phyloP scores from a whole-genome alignment of 1,140 invertebrate genomes.

The Papilio machaon region DNA sequence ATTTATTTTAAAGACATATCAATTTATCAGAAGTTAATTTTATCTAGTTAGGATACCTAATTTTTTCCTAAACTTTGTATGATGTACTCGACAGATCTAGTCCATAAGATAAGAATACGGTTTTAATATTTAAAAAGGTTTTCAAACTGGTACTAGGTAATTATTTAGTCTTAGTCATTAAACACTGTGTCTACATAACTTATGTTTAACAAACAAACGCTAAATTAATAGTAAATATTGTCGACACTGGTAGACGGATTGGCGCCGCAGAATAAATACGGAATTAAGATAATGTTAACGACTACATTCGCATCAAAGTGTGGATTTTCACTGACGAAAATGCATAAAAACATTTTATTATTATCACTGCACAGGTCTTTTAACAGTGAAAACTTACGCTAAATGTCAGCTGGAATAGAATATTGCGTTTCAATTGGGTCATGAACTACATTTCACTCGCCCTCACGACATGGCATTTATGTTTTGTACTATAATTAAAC shows the following conservation, averaged over 20 bases:
- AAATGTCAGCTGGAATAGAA: conserved; percentile 15
- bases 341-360: no score
- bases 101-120: background rate
- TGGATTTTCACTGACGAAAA: background rate
- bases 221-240: conserved; percentile 4
- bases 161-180: background rate
- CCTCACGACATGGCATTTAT: conserved; percentile 20
- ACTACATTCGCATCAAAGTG: background rate
- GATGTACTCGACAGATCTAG: background rate
- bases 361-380: background rate
- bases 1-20: no score
- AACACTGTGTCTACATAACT: background rate
- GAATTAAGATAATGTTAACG: conserved; percentile 2
- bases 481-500: conserved; percentile 5
- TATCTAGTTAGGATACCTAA: background rate
- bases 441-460: conserved; percentile 32
- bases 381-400: background rate
- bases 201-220: background rate
- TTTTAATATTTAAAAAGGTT: background rate
- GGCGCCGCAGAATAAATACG: conserved; percentile 31
- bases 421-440: conserved; percentile 13
- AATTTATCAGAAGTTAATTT: no score
- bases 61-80: no score
- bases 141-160: background rate
- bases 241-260: conserved; percentile 18